Evolutionary conservation across 2,113 vertebrate species (phyloP), one percentile per base, ranked within the genome.

Genomic region (Stercorarius parasiticus): DNA sequence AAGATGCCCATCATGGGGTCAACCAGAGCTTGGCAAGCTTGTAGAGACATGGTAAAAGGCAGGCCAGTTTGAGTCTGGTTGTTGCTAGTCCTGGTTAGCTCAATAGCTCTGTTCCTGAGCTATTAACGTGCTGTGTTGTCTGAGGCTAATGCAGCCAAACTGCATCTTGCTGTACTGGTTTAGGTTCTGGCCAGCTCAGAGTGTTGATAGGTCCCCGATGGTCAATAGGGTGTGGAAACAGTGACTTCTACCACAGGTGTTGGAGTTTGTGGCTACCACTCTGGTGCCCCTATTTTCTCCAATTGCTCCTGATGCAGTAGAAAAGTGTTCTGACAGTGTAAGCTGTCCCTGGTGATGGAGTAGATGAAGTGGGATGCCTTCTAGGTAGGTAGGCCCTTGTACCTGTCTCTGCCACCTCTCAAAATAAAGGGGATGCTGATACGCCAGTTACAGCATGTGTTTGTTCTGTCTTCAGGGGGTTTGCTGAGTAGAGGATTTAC

Each of bases 381-480:
- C 61, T 62, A 23, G 5, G 4, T 19, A 26, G 32, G n/a, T 64
- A 53, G 34, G 8, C 34, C 27, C 23, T 86, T 43, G 21, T 36
- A 9, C 23, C 23, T 47, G 2, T 25, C 23, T n/a, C n/a, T 61
- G 21, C 49, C 71, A 0, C 25, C 27, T 88, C 49, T 59, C 40
- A 17, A 58, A 80, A 49, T 50, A 34, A 36, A 72, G 66, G 29
- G 21, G 8, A 7, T 78, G 29, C 53, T 38, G 78, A 22, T 43
- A 8, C 1, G 2, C 30, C 34, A 76, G 34, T 45, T 64, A 1
- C 30, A 56, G 56, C 74, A 23, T 1, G 0, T 50, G 21, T 42
- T 74, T 62, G 32, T 45, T 78, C 17, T 53, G 8, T 38, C 74
- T 92, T 94, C 1, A 1, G 62, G 72, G 42, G 11, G 3, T 91